Conservation (phyloP, 23 tunicate genomes). For the Trididemnum nubilum region DNA sequence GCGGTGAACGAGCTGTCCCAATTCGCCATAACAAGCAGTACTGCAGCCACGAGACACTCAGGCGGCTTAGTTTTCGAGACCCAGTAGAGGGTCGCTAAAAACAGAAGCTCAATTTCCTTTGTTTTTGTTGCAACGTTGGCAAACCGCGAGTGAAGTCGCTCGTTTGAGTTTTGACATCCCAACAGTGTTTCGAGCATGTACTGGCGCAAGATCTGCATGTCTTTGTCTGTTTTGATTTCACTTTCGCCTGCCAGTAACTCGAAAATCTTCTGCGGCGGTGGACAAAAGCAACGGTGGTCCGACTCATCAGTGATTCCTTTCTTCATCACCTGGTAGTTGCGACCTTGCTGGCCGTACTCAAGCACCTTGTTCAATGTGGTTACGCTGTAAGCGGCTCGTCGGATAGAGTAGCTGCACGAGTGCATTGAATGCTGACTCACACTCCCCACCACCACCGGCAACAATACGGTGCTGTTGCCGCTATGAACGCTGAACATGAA, state of each 20-base stretch:
- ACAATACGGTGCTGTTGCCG: conserved; percentile 13
- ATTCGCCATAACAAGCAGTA: neutral
- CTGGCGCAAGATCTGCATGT: neutral
- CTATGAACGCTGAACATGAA: neutral
- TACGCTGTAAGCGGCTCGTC: neutral
- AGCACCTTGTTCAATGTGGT: neutral
- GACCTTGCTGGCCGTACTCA: conserved; percentile 4
- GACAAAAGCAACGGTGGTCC: neutral
- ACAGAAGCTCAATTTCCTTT: neutral
- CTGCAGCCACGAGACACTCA: neutral
- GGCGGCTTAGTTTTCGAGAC: conserved; percentile 24
- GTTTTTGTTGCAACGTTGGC: neutral
- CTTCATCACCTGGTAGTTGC: neutral
- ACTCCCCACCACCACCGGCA: conserved; percentile 27
- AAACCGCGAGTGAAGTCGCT: neutral
- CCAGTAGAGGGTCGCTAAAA: conserved; percentile 4
- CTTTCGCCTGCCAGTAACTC: neutral
- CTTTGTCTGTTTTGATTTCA: neutral
- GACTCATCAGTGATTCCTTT: no score
- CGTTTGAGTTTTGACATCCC: conserved; percentile 1
- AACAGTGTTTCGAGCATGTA: conserved; percentile 24
- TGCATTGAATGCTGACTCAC: neutral
- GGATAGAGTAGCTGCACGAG: conserved; percentile 10
- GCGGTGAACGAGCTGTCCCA: neutral
- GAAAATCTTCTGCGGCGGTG: neutral